Percentiles rank a stretch among this genome's conserved stretches.
Conservation (phyloP, 2,888 invertebrate genomes). For the Schizotus pectinicornis region DNA sequence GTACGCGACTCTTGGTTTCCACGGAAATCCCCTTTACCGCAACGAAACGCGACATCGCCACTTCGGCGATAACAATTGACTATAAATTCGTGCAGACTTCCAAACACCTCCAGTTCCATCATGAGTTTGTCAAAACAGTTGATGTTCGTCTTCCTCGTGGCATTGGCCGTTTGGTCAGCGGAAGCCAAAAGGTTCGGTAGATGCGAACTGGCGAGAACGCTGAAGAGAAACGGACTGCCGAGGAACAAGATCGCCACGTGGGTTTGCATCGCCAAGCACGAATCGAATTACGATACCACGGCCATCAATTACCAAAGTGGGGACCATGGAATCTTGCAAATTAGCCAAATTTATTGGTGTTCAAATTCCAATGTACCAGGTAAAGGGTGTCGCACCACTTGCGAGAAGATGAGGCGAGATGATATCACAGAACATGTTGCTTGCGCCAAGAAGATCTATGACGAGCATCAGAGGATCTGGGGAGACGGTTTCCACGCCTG, state of each 20-base stretch:
- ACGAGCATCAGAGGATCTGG: constrained; percentile 9
- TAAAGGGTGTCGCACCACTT: constrained; percentile 43
- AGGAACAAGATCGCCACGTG: constrained; percentile 53
- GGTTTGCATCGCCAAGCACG: constrained; percentile 74
- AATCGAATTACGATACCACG: constrained; percentile 70
- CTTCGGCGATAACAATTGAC: too few relatives aligned
- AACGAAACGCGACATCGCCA: too few relatives aligned
- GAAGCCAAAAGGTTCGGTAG: not conserved
- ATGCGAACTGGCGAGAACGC: constrained; percentile 22
- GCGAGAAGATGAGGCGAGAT: constrained; percentile 48
- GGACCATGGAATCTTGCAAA: constrained; percentile 73
- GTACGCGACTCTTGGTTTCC: too few relatives aligned
- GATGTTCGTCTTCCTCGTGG: too few relatives aligned
- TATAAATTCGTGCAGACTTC: too few relatives aligned
- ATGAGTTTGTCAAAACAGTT: too few relatives aligned
- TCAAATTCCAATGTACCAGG: constrained; percentile 50
- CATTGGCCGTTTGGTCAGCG: too few relatives aligned
- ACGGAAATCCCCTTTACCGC: too few relatives aligned
- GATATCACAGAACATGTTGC: constrained; percentile 6
- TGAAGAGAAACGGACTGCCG: constrained; percentile 47
- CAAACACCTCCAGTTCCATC: too few relatives aligned
- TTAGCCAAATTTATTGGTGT: constrained; percentile 71
- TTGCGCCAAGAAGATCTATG: constrained; percentile 17
- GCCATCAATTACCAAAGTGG: constrained; percentile 65
- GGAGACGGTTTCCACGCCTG: constrained; percentile 31